Evolutionary conservation across 1,140 invertebrate genomes (phyloP), one percentile per base, ranked within the genome.

Genomic region (Drosophila pandora): DNA sequence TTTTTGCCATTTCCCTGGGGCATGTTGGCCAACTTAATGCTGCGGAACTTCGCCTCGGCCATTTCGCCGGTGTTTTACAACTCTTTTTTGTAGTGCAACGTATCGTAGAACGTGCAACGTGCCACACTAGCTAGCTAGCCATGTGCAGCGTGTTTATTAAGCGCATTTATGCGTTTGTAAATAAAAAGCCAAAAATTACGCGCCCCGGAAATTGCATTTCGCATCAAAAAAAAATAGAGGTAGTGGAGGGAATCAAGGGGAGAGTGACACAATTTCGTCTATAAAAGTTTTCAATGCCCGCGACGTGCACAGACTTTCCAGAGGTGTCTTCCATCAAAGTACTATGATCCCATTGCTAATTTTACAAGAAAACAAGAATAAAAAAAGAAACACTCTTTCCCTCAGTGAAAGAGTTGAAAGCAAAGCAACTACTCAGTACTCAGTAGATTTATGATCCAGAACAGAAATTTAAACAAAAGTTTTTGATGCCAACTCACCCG

Each of bases 91-190:
- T n/a, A 43, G 52, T 58, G 63, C 64, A 56, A 49, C 55, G 59
- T 67, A 48, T 63, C 12, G 41, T 17, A 17, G 3, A 28, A 25
- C 12, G 48, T 48, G 70, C 64, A 75, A 71, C 72, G 78, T 60
- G 47, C 65, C 68, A 65, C 71, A 45, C 39, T 65, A 45, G 39
- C 63, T 17, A 17, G 17, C 17, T 17, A 17, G 17, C 17, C 58
- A 76, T 68, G 55, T 83, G 79, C 60, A 69, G 64, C 79, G 80
- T 81, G 78, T 78, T 85, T 87, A 87, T 87, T 78, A 85, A 81
- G 82, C 78, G 74, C 77, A 81, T 85, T 87, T 85, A 87, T 78
- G 82, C 69, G 82, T 69, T 81, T 81, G 77, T 82, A 78, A 87
- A 85, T 82, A 87, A 85, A 75, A 79, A 69, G 43, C 63, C 34